Base-by-base conservation (phyloP, 2,797 vertebrate species). In the Mus spretus region DNA sequence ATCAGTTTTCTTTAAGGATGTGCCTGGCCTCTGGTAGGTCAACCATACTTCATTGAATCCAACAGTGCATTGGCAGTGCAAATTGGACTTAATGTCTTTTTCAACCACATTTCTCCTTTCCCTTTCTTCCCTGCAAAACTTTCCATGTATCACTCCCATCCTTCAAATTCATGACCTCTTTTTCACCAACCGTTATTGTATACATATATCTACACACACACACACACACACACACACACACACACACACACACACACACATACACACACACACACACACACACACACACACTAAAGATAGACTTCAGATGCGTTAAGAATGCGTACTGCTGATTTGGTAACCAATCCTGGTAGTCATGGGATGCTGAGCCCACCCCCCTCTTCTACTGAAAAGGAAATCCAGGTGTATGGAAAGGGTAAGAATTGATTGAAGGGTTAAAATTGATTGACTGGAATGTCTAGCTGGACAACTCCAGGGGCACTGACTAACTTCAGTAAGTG, bases 271-370 rank as follows among this genome's bases (percentile, higher is more conserved):
- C 31, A 59, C n/a, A 61, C n/a, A 82, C 34, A 59, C 22, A 61
- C 55, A 82, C 20, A 81, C 24, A 44, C 40, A 75, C 26, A 28
- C 75, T 59, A 17, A 57, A 7, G 37, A 88, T 85, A 94, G 74
- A 63, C 24, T 94, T 26, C 37, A 94, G 65, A 83, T 91, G 61
- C 19, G n/a, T 87, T 70, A 93, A n/a, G 6, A 70, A 50, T 81
- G 14, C 59, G 5, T 6, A 20, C 55, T 5, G 10, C 74, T 63
- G 44, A 34, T 65, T 74, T 92, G 10, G 44, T 77, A 57, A 31
- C 57, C 83, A 77, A 34, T 82, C 34, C 19, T 34, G 31, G 5
- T 50, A 50, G 37, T 67, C 37, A 77, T 40, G n/a, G 59, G 82
- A 40, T 61, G 37, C 20, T 78, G 89, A 91, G 20, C 2, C 10